Evolutionary conservation across 2,797 vertebrate species (phyloP), one percentile per base, ranked within the genome.

Genomic region (Mus spretus): DNA sequence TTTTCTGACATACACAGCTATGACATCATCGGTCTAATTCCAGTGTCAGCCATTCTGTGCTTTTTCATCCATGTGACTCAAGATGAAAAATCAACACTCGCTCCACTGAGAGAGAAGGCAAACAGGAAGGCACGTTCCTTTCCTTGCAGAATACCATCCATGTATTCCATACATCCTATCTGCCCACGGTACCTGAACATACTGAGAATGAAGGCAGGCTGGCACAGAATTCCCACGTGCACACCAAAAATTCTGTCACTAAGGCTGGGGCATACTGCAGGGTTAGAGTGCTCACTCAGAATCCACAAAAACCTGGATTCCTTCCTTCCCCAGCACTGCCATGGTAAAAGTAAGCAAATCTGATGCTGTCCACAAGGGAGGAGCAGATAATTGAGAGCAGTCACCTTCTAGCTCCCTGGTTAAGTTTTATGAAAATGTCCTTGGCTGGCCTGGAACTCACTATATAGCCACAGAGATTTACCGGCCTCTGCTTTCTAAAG

Each of bases 401-500:
- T 61, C 59, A 78, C 55, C 86, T 72, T 87, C 44, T 65, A 50
- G 31, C 81, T 96, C 40, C 34, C 28, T 75, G 86, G n/a, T 82
- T 47, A 82, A 22, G 12, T 65, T n/a, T 90, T 90, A 47, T 87
- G 90, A 75, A 94, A 93, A 80, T 74, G 67, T 7, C 26, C 37
- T 63, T 84, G 17, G 15, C 40, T 65, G 15, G 59, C 82, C 59
- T 65, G 40, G 1, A 22, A 40, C 59, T 47, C 82, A 63, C 28
- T 84, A 19, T 31, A 15, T 44, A 44, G 59, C 34, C 57, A 40
- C 37, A 84, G 24, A 63, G 59, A 47, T 44, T 84, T 28, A 44
- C 8, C 37, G 63, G 59, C 15, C 65, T 65, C 59, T 84, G 59
- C 17, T 84, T 47, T 84, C 59, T 47, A 83, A 83, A 63, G 15